Base-by-base conservation (phyloP, 2,888 invertebrate genomes). In the Melieria omissa region DNA sequence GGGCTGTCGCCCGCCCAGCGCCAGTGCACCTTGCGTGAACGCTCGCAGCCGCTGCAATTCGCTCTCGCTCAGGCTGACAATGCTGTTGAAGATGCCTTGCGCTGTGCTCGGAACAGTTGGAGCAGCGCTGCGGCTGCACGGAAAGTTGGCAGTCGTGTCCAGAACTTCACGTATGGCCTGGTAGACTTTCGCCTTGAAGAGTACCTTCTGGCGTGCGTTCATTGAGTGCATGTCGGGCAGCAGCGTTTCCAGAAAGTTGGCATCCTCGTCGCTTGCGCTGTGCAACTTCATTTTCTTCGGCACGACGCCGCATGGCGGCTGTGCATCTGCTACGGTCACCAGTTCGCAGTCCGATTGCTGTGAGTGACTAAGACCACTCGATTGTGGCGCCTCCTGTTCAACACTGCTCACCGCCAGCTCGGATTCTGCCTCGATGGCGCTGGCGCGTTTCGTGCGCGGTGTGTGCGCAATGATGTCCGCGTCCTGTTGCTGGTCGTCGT, bases 151-250 rank as follows among this genome's bases (percentile, higher is more conserved):
- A 5, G 74, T 65, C 54, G 69, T 74, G 45, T 78, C 78, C 49
- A 84, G 85, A 10, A 86, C 83, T 66, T 85, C 83, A n/a, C 80
- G 78, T 5, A 85, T 73, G 10, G 81, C 77, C 60, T 82, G 82
- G 58, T 84, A 85, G 0, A 85, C 80, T 62, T 85, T 82, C 0
- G 82, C 80, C 67, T 85, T 85, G 65, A 85, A 86, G 12, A 78
- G 74, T 0, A 85, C 79, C 55, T 85, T 85, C 73, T 85, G 84
- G 9, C 81, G 80, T 14, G 83, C 81, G 67, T 83, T 80, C 86
- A 85, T 85, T 9, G 78, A 78, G 41, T 81, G 80, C 80, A 85
- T 84, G 75, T 85, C 85, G 63, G 84, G 84, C 8, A 83, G 78
- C 4, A 85, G 70, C 5, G 83, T 82, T 73, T 83, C 81, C 41